phyloP scores from a whole-genome alignment of 1,140 invertebrate genomes.

The Phortica variegata region DNA sequence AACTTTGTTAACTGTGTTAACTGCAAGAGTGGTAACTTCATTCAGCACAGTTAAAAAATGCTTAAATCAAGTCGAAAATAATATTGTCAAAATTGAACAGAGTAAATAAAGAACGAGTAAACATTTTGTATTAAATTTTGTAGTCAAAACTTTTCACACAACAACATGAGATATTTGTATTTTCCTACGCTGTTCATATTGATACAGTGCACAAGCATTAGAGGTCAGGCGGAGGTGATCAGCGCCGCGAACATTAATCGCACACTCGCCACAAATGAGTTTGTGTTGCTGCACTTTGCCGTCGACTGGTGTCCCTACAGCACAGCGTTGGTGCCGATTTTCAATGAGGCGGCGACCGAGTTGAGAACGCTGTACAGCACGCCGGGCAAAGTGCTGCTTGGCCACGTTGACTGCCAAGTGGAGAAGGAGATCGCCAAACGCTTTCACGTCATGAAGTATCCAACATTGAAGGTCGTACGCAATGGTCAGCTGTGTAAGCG shows the following conservation, averaged over 20 bases:
- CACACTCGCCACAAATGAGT: slow-evolving; percentile 73
- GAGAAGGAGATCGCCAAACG: slow-evolving; percentile 76
- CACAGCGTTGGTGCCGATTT: slow-evolving; percentile 90
- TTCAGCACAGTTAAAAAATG: too few species aligned
- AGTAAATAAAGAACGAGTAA: too few species aligned
- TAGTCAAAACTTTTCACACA: too few species aligned
- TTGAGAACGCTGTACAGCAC: slow-evolving; percentile 70
- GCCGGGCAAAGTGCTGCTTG: slow-evolving; percentile 81
- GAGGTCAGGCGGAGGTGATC: background rate
- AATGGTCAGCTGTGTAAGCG: slow-evolving; percentile 87
- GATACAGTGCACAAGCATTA: too few species aligned
- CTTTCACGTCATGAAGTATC: slow-evolving; percentile 96
- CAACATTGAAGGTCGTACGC: slow-evolving; percentile 92
- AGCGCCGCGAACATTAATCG: background rate
- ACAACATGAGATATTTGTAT: too few species aligned
- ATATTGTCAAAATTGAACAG: too few species aligned
- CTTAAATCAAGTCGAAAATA: too few species aligned
- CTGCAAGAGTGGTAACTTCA: too few species aligned
- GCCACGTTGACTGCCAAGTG: slow-evolving; percentile 92
- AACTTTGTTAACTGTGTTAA: too few species aligned
- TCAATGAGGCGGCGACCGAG: slow-evolving; percentile 89
- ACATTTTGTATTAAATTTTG: too few species aligned
- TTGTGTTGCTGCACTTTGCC: slow-evolving; percentile 97
- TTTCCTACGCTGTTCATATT: too few species aligned
- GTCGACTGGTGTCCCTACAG: slow-evolving; percentile 95